These are phyloP conservation scores for Apaloderma vittatum DNA, from an alignment of 2,113 vertebrate genomes.

Conservation along the genomic window DNA sequence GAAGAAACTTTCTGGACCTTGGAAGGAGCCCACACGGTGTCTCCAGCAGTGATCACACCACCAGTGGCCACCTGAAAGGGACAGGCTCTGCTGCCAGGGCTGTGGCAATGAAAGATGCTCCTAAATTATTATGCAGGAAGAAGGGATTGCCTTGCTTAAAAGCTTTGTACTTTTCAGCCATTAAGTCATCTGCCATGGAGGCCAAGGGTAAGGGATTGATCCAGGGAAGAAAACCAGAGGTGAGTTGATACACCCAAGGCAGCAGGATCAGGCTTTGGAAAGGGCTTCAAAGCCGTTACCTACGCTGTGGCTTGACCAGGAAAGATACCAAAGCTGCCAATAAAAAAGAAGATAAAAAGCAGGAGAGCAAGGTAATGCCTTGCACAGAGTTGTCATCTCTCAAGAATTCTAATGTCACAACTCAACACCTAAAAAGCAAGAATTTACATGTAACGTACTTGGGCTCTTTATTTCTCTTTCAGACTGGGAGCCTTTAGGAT, in stretches of 20 bases:
- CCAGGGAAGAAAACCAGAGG: background rate
- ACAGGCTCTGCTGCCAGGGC: background rate
- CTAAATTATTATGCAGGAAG: background rate
- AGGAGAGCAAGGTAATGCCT: background rate
- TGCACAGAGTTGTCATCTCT: background rate
- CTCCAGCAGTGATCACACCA: background rate
- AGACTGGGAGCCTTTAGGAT: background rate
- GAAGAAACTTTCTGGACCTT: background rate
- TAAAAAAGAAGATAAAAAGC: background rate
- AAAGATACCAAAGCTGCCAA: background rate
- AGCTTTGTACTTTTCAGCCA: background rate
- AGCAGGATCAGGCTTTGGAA: fast-evolving
- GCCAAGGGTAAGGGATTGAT: background rate
- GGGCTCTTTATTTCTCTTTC: background rate
- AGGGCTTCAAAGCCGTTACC: background rate
- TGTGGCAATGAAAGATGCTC: background rate
- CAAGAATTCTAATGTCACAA: background rate
- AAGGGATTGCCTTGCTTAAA: background rate
- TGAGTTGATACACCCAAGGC: background rate
- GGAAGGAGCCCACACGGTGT: background rate
- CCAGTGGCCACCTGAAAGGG: fast-evolving
- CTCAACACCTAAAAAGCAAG: background rate
- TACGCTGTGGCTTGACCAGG: background rate
- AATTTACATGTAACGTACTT: background rate
- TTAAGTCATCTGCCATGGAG: background rate